These are phyloP conservation scores for Xyrichtys novacula DNA, from an alignment of 2,797 vertebrate species.

Conservation along the genomic window DNA sequence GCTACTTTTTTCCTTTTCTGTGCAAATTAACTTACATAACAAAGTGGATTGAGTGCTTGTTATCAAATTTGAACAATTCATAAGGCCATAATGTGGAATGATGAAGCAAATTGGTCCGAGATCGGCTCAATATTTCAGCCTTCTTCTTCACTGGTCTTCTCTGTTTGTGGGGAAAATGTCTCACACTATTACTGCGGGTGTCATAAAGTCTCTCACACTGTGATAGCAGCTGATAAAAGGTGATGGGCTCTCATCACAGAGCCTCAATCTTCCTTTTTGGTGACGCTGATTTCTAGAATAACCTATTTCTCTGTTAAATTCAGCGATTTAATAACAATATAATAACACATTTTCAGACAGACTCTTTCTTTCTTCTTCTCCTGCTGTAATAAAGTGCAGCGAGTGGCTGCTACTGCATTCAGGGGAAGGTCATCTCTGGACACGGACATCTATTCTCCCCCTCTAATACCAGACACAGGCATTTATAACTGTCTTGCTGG, in stretches of 20 bases:
- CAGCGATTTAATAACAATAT: slow-evolving; percentile 48
- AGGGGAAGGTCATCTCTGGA: slow-evolving; percentile 90
- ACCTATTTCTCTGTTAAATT: slow-evolving; percentile 18
- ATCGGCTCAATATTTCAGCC: slow-evolving; percentile 94
- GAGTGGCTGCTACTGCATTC: slow-evolving; percentile 63
- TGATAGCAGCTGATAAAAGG: slow-evolving; percentile 82
- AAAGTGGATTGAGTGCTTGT: slow-evolving; percentile 98
- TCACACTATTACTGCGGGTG: slow-evolving; percentile 84
- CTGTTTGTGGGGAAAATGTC: slow-evolving; percentile 88
- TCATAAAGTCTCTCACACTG: slow-evolving; percentile 81
- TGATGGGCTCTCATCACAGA: slow-evolving; percentile 81
- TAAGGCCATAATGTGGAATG: slow-evolving; percentile 96
- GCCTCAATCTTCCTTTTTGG: slow-evolving; percentile 6
- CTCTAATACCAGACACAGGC: slow-evolving; percentile 73
- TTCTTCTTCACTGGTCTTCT: slow-evolving; percentile 87
- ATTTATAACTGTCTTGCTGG: slow-evolving; percentile 88
- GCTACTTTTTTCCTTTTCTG: slow-evolving; percentile 90
- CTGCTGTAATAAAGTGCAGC: slow-evolving; percentile 47
- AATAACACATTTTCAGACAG: slow-evolving; percentile 39
- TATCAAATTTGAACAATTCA: slow-evolving; percentile 99
- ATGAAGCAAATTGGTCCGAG: slow-evolving; percentile 97
- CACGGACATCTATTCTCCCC: slow-evolving; percentile 81
- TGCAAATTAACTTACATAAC: slow-evolving; percentile 99
- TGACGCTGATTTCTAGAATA: slow-evolving; percentile 20
- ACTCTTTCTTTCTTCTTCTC: slow-evolving; percentile 25